Evolutionary conservation across 2,113 vertebrate species (phyloP).

Genomic region (Toxotes chatareus): DNA sequence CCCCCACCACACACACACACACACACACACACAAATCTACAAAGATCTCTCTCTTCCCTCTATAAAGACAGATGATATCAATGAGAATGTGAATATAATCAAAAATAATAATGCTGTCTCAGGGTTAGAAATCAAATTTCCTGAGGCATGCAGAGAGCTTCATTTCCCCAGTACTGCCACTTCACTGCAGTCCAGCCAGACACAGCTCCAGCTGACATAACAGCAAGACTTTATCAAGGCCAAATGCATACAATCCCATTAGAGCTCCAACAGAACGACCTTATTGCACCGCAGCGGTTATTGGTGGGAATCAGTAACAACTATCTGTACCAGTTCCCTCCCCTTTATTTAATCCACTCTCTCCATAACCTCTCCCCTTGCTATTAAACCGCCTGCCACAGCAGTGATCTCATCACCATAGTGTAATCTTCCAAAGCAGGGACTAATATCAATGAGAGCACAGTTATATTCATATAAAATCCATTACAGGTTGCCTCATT

Average conservation of each 20-base stretch:
- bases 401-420: slow-evolving; percentile 59
- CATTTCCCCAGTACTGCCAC: slow-evolving; percentile 41
- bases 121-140: slow-evolving; percentile 62
- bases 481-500: slow-evolving; percentile 45
- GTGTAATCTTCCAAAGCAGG: slow-evolving; percentile 55
- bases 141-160: slow-evolving; percentile 30
- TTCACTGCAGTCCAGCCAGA: slow-evolving; percentile 15
- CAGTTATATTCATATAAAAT: slow-evolving; percentile 48
- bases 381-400: slow-evolving; percentile 55
- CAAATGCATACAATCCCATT: slow-evolving; percentile 38
- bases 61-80: slow-evolving; percentile 47
- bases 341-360: slow-evolving; percentile 46
- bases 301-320: slow-evolving; percentile 51
- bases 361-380: slow-evolving; percentile 24
- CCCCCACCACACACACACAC: neutral
- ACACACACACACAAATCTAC: neutral
- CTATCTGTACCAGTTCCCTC: slow-evolving; percentile 32
- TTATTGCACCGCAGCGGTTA: slow-evolving; percentile 50
- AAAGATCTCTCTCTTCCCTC: slow-evolving; percentile 9
- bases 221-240: slow-evolving; percentile 46
- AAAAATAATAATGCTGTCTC: slow-evolving; percentile 56
- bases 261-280: slow-evolving; percentile 20
- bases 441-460: slow-evolving; percentile 49
- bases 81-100: slow-evolving; percentile 54
- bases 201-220: slow-evolving; percentile 27